Conservation (phyloP, 2,113 vertebrate species). For the Montifringilla adamsi region DNA sequence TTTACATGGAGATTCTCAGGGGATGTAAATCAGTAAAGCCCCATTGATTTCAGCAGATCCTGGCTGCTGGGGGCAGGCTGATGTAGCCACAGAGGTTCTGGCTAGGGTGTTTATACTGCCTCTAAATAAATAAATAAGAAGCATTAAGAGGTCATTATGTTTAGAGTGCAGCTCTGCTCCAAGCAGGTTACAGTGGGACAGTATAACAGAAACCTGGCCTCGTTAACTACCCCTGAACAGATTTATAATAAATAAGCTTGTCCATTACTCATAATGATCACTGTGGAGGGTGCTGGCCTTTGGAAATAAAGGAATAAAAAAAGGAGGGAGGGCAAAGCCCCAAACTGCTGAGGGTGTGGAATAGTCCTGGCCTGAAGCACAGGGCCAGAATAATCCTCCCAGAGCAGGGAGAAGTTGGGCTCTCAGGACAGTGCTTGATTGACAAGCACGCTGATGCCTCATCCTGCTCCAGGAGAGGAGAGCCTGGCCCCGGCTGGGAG, state of each 20-base stretch:
- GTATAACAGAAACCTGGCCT: slow-evolving; percentile 20
- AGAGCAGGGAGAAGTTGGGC: not conserved
- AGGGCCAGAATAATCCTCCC: not conserved
- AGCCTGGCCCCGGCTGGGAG: not conserved
- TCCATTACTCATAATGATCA: not conserved
- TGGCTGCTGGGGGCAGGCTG: not conserved
- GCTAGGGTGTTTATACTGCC: slow-evolving; percentile 17
- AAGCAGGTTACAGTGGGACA: slow-evolving; percentile 40
- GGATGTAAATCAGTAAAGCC: slow-evolving; percentile 33
- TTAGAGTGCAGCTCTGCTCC: slow-evolving; percentile 14
- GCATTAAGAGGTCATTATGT: slow-evolving; percentile 39
- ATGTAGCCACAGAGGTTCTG: not conserved
- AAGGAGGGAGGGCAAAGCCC: not conserved
- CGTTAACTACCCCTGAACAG: not conserved
- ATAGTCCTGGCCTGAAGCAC: not conserved
- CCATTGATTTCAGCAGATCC: slow-evolving; percentile 30
- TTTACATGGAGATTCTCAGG: not conserved
- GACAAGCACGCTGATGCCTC: not conserved
- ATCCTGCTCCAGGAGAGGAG: not conserved
- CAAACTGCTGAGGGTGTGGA: not conserved
- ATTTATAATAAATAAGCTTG: not conserved
- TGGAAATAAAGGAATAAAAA: not conserved
- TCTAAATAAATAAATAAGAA: slow-evolving; percentile 60
- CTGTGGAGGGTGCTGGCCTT: not conserved
- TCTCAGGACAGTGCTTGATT: not conserved